Evolutionary conservation across 1,140 invertebrate genomes (phyloP).

Genomic region (Lasioglossum baleicum): DNA sequence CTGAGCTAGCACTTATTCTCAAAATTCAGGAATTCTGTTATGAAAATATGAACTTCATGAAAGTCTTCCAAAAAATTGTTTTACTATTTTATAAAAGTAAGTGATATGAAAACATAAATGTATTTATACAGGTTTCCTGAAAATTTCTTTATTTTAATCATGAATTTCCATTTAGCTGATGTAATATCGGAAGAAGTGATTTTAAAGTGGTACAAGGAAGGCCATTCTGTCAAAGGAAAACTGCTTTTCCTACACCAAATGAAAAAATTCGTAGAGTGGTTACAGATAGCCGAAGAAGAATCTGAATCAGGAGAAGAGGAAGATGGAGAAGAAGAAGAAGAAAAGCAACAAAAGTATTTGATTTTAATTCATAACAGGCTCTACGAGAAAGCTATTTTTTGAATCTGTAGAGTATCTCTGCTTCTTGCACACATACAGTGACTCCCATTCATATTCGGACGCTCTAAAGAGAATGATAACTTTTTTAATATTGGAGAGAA

Average conservation of each 20-base stretch:
- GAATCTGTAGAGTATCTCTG: too few species aligned
- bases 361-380: not conserved
- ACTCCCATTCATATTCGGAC: too few species aligned
- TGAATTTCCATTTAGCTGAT: slow-evolving; percentile 82
- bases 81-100: slow-evolving; percentile 96
- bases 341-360: slow-evolving; percentile 59
- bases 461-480: too few species aligned
- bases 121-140: not conserved
- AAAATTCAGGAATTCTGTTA: slow-evolving; percentile 98
- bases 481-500: too few species aligned
- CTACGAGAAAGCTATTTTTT: too few species aligned
- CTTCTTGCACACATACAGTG: too few species aligned
- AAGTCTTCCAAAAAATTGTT: slow-evolving; percentile 98
- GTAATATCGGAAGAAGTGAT: slow-evolving; percentile 95
- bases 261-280: slow-evolving; percentile 98
- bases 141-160: slow-evolving; percentile 20
- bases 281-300: slow-evolving; percentile 97
- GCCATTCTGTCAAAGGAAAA: slow-evolving; percentile 96
- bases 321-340: slow-evolving; percentile 78
- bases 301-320: slow-evolving; percentile 81
- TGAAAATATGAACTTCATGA: slow-evolving; percentile 99
- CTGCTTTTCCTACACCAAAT: slow-evolving; percentile 98
- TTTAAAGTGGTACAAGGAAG: slow-evolving; percentile 95
- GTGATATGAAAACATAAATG: slow-evolving; percentile 70
- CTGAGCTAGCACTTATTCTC: slow-evolving; percentile 92